These are phyloP conservation scores for Otis tarda DNA, from an alignment of 2,113 vertebrate genomes.

Conservation along the genomic window DNA sequence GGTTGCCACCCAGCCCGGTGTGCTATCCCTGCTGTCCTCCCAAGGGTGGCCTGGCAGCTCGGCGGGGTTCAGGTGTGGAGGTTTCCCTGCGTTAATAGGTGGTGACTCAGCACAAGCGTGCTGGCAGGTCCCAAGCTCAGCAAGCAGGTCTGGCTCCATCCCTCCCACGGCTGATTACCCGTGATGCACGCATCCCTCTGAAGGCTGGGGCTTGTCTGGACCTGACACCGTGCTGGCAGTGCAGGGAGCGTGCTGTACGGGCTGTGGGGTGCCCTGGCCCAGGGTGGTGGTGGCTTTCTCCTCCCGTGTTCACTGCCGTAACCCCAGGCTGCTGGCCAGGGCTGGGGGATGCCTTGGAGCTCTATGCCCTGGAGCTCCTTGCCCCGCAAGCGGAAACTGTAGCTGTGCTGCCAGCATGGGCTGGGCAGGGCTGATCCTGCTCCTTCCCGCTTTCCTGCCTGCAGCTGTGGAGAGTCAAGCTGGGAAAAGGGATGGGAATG, in stretches of 20 bases:
- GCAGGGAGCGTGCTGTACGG: neutral
- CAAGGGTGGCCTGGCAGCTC: neutral
- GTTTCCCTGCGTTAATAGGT: conserved; percentile 58
- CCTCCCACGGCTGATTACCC: conserved; percentile 60
- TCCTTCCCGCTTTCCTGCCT: neutral
- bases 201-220: conserved; percentile 48
- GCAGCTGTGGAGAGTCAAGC: neutral
- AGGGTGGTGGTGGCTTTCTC: neutral
- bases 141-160: conserved; percentile 71
- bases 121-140: conserved; percentile 58
- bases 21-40: neutral
- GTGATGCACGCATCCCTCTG: conserved; percentile 41
- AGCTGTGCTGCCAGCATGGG: neutral
- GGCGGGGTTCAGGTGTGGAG: conserved; percentile 42
- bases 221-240: conserved; percentile 14
- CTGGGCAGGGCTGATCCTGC: neutral
- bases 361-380: neutral
- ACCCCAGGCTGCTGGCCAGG: accelerated
- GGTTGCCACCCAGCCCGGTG: neutral
- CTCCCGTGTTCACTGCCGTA: accelerated
- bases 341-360: neutral
- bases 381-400: neutral
- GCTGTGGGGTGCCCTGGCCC: neutral
- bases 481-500: neutral
- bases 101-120: conserved; percentile 62